Evolutionary conservation across 2,797 vertebrate genomes (phyloP), one percentile per base, ranked within the genome.

Genomic region (Sebastes minor): DNA sequence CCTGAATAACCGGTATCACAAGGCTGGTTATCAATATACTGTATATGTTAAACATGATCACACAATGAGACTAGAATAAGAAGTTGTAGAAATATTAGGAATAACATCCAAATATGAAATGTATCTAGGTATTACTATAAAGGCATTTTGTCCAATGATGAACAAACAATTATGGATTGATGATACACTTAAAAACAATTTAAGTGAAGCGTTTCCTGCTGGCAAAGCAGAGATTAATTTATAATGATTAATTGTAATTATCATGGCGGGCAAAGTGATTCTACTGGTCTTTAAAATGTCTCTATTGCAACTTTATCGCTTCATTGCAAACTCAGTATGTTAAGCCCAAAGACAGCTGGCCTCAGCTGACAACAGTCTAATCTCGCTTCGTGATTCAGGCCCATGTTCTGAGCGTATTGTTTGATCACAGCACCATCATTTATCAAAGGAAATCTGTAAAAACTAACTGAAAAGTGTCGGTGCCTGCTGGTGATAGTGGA

Each of bases 401-500:
- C 74, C 20, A 1, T 25, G n/a, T 81, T 76, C 61, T 28, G 70
- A 81, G 64, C 2, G 32, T 18, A 81, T 3, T 5, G 61, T 85
- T 78, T 74, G 61, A 72, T 81, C 52, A 80, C 30, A 89, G 81
- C 76, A 91, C 77, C 74, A 30, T 80, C 2, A 18, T 78, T 77
- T 69, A 35, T 59, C 30, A 64, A 73, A 83, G 7, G 0, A 80
- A 72, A 30, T 11, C 60, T 32, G 10, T 13, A 4, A 63, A 22
- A 77, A 76, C 23, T 35, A 49, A 35, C 23, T 68, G 63, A 78
- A 82, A 92, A 89, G 77, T 87, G 86, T 74, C 81, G 3, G 73
- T 86, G 87, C 81, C 78, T 88, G 85, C 86, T 88, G 77, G 85
- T 83, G 52, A 77, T 4, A 8, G 63, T 23, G 63, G 71, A 71